Base-by-base conservation (phyloP, 2,113 vertebrate genomes). In the Reinhardtius hippoglossoides region DNA sequence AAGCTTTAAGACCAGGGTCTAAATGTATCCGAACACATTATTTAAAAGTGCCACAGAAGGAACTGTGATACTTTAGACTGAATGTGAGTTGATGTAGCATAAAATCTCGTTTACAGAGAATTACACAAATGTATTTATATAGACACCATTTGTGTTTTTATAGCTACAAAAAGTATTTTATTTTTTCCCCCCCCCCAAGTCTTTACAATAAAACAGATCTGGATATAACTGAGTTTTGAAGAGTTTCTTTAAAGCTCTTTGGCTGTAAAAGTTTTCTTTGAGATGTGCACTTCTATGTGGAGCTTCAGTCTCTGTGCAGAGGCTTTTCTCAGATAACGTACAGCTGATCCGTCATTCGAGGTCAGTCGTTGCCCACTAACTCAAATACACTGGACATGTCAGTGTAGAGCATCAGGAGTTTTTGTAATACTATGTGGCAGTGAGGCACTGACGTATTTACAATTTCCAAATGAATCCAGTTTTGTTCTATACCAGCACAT, bases 401-500 rank as follows among this genome's bases (percentile, higher is more conserved):
- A 26, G 21, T 58, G 24, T 3, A 21, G 4, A 85, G 54, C 23
- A 37, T 14, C 12, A 21, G 5, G 60, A n/a, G 42, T 20, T 68
- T 7, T 9, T 54, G 63, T 67, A 78, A 58, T 42, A 67, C 35
- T 1, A 8, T 4, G 23, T 27, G 16, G 48, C 35, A 48, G n/a
- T 6, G 27, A 57, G 40, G 60, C 40, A 67, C 50, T 54, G 24
- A 74, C 9, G 18, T 61, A 56, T 62, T 56, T 37, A 48, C 52
- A 48, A 56, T n/a, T 31, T 70, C 40, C 9, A 52, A 31, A 61
- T 48, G 8, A 74, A 54, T 70, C 9, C 42, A 61, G 21, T 54
- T 68, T 23, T 66, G 59, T 63, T 68, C 14, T 24, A 18, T 24
- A 65, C 50, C 54, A 62, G 20, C 14, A 74, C 48, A 68, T 52